These are phyloP conservation scores for Sander lucioperca DNA, from an alignment of 2,113 vertebrate genomes.

Conservation along the genomic window DNA sequence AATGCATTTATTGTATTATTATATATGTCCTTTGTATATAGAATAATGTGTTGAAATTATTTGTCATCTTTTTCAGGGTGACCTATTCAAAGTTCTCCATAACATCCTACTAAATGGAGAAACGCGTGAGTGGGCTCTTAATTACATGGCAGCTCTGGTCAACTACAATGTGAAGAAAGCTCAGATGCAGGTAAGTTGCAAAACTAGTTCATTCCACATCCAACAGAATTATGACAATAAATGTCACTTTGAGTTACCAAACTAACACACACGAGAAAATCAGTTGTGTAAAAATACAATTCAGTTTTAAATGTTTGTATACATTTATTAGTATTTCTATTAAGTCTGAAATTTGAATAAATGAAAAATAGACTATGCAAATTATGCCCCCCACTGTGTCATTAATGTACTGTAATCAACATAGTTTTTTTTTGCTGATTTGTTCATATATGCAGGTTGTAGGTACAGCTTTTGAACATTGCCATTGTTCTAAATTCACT, in stretches of 20 bases:
- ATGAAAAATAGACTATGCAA: no score
- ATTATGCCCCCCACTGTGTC: not conserved
- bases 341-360: no score
- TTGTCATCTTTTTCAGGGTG: constrained; percentile 85
- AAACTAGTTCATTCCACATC: not conserved
- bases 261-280: not conserved
- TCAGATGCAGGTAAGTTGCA: constrained; percentile 93
- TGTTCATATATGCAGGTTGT: not conserved
- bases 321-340: not conserved
- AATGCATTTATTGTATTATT: not conserved
- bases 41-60: not conserved
- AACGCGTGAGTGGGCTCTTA: constrained; percentile 93
- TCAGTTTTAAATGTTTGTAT: not conserved
- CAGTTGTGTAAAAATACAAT: not conserved
- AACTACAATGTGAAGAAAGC: constrained; percentile 98
- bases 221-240: fast-evolving
- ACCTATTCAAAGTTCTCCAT: constrained; percentile 97
- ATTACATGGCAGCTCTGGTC: constrained; percentile 96
- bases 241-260: not conserved
- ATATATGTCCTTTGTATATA: not conserved
- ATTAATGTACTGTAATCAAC: not conserved
- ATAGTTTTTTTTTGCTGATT: not conserved
- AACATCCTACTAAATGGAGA: constrained; percentile 95
- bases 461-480: not conserved
- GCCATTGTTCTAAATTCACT: not conserved